Conservation (phyloP, 1,140 invertebrate species). For the Magallana angulata region DNA sequence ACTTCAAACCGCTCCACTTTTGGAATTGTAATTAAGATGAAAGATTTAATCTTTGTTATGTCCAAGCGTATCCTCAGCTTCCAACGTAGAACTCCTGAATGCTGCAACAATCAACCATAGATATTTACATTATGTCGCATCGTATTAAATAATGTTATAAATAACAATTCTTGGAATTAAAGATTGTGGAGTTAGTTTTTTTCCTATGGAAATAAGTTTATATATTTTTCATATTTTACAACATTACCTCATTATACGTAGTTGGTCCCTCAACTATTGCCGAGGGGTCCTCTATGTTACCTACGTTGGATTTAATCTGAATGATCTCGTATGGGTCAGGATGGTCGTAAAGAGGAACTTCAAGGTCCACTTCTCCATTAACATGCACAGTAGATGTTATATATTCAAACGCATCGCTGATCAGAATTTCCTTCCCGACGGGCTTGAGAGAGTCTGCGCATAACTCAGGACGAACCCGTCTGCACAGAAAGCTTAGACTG, state of each 20-base stretch:
- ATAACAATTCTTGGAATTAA: too few species aligned
- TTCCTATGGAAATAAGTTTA: too few species aligned
- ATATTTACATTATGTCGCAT: neutral
- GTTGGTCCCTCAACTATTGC: constrained; percentile 5
- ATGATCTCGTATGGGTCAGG: constrained; percentile 54
- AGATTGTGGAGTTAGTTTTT: too few species aligned
- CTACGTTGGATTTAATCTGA: constrained; percentile 47
- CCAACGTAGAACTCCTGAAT: constrained; percentile 45
- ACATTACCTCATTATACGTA: neutral
- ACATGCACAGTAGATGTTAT: constrained; percentile 40
- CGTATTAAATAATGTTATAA: neutral
- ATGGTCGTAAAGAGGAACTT: constrained; percentile 48
- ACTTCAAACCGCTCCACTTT: constrained; percentile 47
- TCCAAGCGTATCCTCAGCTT: constrained; percentile 47
- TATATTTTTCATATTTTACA: neutral
- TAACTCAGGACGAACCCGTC: constrained; percentile 59
- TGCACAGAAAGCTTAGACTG: constrained; percentile 54
- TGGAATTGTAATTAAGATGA: constrained; percentile 48
- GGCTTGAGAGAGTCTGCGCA: constrained; percentile 38
- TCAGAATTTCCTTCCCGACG: constrained; percentile 50
- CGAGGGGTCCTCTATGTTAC: constrained; percentile 1
- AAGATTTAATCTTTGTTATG: constrained; percentile 45
- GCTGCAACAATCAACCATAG: constrained; percentile 25
- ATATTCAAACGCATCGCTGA: constrained; percentile 57
- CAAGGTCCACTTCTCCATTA: constrained; percentile 34